Conservation (phyloP, 2,888 invertebrate species). For the Odontocolon sp. region DNA sequence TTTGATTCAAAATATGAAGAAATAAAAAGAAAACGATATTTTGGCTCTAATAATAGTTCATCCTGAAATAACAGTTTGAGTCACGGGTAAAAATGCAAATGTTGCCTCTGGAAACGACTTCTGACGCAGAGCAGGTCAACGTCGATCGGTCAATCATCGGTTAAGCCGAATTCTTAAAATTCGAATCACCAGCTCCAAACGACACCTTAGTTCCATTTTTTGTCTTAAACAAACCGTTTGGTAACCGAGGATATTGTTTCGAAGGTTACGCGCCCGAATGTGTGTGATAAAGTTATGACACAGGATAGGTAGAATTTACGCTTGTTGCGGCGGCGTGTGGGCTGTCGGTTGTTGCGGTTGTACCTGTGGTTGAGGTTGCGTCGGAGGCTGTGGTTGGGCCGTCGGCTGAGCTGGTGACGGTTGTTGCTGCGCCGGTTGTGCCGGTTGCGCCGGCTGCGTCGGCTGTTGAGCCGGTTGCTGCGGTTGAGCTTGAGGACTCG, state of each 20-base stretch:
- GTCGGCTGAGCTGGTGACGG: slow-evolving; percentile 59
- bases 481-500: slow-evolving; percentile 77
- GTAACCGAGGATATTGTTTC: slow-evolving; percentile 1
- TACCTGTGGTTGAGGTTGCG: slow-evolving; percentile 61
- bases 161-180: background rate
- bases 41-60: background rate
- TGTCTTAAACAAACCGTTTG: background rate
- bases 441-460: slow-evolving; percentile 72
- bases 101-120: background rate
- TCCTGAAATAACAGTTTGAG: background rate
- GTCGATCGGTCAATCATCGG: background rate
- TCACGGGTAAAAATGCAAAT: background rate
- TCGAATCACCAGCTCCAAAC: background rate
- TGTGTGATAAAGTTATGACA: slow-evolving; percentile 22
- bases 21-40: background rate
- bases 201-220: background rate
- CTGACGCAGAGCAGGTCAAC: background rate
- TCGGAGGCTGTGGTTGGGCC: slow-evolving; percentile 93
- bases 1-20: background rate
- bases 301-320: slow-evolving; percentile 66
- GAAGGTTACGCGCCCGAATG: slow-evolving; percentile 17
- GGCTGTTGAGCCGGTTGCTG: slow-evolving; percentile 92
- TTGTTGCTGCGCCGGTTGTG: slow-evolving; percentile 75
- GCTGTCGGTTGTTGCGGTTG: slow-evolving; percentile 71
- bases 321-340: slow-evolving; percentile 78